These are phyloP conservation scores for Andricus grossulariae DNA, from an alignment of 1,140 invertebrate species.

Conservation along the genomic window DNA sequence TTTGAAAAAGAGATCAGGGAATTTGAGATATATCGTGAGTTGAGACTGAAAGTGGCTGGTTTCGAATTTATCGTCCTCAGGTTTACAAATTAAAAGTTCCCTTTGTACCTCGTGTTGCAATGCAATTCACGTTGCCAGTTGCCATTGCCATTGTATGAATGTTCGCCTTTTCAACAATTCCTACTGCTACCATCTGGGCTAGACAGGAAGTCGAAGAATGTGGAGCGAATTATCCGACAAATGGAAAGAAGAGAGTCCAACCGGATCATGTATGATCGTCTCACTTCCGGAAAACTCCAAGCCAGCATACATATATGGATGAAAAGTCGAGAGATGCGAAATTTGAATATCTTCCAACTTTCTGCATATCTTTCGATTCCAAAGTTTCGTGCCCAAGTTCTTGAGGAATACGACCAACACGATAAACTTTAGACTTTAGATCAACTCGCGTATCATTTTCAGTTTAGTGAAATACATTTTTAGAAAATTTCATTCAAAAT, in stretches of 20 bases:
- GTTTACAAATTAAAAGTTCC: slow-evolving; percentile 18
- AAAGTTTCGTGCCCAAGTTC: not conserved
- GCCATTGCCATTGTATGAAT: slow-evolving; percentile 32
- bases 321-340: not conserved
- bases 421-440: not conserved
- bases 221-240: slow-evolving; percentile 45
- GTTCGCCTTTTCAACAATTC: slow-evolving; percentile 7
- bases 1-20: not conserved
- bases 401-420: slow-evolving; percentile 1
- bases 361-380: not conserved
- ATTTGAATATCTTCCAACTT: slow-evolving; percentile 18
- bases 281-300: slow-evolving; percentile 39
- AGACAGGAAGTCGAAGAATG: slow-evolving; percentile 45
- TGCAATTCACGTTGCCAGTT: slow-evolving; percentile 23
- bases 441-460: not conserved
- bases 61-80: not conserved
- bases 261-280: slow-evolving; percentile 36
- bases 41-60: not conserved
- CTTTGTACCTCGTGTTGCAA: slow-evolving; percentile 7
- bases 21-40: not conserved
- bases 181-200: slow-evolving; percentile 28
- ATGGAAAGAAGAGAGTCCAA: slow-evolving; percentile 37
- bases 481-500: not conserved
- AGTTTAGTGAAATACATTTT: not conserved
- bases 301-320: not conserved